Evolutionary conservation across 2,797 vertebrate species (phyloP).

Genomic region (Hapalemur alaotrensis): DNA sequence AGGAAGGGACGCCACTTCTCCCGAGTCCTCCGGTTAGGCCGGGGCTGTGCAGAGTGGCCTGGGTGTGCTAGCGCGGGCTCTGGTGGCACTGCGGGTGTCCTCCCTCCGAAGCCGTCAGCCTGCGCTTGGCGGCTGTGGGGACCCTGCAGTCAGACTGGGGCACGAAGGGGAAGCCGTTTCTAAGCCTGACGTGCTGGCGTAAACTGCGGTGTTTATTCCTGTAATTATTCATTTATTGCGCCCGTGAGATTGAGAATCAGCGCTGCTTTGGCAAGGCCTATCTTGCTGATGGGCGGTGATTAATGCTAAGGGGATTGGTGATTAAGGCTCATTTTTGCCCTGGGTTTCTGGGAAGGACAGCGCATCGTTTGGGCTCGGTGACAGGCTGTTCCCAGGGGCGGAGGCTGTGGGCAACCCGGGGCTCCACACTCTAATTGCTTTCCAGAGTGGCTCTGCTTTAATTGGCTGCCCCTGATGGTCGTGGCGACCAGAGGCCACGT

Average conservation of each 20-base stretch:
- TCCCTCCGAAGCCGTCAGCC: accelerated
- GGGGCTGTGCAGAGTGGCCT: accelerated
- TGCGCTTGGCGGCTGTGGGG: accelerated
- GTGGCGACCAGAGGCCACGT: not conserved
- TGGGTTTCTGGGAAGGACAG: not conserved
- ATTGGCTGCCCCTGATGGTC: not conserved
- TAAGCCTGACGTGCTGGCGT: accelerated
- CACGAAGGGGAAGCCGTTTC: too few relatives aligned
- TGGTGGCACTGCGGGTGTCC: too few relatives aligned
- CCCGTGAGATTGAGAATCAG: not conserved
- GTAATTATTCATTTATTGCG: not conserved
- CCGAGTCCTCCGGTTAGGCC: not conserved
- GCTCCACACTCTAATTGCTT: not conserved
- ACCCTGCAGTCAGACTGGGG: not conserved
- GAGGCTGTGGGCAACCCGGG: accelerated
- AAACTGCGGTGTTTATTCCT: not conserved
- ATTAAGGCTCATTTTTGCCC: not conserved
- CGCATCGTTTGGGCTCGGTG: not conserved
- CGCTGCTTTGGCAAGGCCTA: not conserved
- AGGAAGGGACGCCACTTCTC: accelerated
- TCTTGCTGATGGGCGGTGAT: not conserved
- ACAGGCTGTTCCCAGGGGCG: not conserved
- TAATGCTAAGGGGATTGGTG: not conserved
- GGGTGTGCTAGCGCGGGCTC: accelerated
- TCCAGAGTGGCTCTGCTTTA: not conserved